These are phyloP conservation scores for Ctena decussata DNA, from an alignment of 2,888 invertebrate species.

Conservation along the genomic window DNA sequence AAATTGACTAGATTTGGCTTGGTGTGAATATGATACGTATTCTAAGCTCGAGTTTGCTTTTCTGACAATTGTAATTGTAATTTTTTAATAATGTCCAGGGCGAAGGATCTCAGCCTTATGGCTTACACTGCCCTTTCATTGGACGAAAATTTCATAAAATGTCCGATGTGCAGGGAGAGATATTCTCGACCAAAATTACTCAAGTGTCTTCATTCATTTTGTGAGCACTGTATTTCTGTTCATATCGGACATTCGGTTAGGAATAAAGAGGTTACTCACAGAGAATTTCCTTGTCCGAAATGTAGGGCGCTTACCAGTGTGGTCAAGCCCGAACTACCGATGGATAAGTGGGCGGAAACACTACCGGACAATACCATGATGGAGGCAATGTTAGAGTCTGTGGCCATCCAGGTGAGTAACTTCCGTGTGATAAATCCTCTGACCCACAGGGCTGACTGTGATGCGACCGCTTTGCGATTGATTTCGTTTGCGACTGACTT, in stretches of 20 bases:
- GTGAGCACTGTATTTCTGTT: slow-evolving; percentile 64
- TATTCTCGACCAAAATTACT: slow-evolving; percentile 61
- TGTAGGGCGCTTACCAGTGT: slow-evolving; percentile 52
- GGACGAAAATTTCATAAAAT: slow-evolving; percentile 61
- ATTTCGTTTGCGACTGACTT: no score
- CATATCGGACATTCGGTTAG: slow-evolving; percentile 61
- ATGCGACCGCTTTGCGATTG: no score
- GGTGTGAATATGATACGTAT: no score
- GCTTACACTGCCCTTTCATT: neutral
- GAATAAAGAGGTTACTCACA: slow-evolving; percentile 42
- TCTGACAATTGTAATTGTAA: no score
- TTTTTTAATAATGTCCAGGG: neutral
- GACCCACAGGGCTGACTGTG: no score
- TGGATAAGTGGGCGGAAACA: slow-evolving; percentile 65
- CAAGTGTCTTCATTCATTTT: slow-evolving; percentile 61
- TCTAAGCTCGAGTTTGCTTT: no score
- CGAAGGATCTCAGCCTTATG: neutral
- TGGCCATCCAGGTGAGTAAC: slow-evolving; percentile 57
- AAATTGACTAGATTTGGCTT: no score
- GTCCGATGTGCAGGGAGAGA: slow-evolving; percentile 57
- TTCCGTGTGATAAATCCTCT: no score
- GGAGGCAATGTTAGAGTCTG: slow-evolving; percentile 62
- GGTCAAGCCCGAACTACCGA: slow-evolving; percentile 58
- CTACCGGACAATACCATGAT: slow-evolving; percentile 68
- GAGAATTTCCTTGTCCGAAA: slow-evolving; percentile 62